Conservation (phyloP, 2,113 vertebrate genomes). For the Gulo gulo region DNA sequence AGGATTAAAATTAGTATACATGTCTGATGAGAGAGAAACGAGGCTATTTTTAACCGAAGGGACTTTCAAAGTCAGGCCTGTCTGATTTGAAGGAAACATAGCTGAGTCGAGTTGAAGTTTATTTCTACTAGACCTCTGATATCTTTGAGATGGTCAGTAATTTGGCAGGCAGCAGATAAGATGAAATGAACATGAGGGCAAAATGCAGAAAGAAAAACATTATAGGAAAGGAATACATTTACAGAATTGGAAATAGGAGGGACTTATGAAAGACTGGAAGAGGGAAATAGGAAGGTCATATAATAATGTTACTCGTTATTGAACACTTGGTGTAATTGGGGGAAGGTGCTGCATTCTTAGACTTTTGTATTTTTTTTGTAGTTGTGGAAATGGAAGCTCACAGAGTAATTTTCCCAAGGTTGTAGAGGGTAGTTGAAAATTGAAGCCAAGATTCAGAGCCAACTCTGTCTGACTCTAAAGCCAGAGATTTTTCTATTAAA, state of each 20-base stretch:
- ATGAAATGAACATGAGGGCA: background rate
- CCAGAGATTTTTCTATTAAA: background rate
- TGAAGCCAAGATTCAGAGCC: constrained; percentile 42
- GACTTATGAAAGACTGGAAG: background rate
- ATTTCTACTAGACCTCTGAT: background rate
- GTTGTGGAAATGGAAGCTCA: constrained; percentile 19
- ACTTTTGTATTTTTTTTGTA: constrained; percentile 3
- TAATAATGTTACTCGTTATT: background rate
- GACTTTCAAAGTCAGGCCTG: background rate
- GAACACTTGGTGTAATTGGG: background rate
- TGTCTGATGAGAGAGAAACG: background rate
- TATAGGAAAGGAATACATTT: background rate
- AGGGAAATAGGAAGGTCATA: background rate
- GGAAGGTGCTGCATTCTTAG: background rate
- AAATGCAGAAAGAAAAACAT: background rate
- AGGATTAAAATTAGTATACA: constrained; percentile 55
- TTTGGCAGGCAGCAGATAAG: constrained; percentile 3
- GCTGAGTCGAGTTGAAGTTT: background rate
- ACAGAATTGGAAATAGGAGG: background rate
- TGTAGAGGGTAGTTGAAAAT: constrained; percentile 2
- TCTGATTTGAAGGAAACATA: constrained; percentile 11
- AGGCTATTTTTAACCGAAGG: constrained; percentile 39
- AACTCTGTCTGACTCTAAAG: background rate
- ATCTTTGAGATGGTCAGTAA: constrained; percentile 39
- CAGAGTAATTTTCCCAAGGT: constrained; percentile 18